These are phyloP conservation scores for Rhizomys pruinosus DNA, from an alignment of 2,113 vertebrate species.

Conservation along the genomic window DNA sequence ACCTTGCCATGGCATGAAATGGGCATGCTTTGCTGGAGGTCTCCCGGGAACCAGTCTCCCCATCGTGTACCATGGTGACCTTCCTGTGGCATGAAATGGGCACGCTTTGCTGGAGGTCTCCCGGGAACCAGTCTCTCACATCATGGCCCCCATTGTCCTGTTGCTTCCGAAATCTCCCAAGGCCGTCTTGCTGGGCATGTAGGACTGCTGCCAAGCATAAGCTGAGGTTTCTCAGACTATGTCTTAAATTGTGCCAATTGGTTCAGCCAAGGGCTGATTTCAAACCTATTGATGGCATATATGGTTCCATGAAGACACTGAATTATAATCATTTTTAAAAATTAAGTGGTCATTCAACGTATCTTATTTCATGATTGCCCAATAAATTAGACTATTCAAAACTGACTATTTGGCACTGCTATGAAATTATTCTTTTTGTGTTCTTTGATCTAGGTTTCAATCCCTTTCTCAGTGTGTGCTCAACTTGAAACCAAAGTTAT, in stretches of 20 bases:
- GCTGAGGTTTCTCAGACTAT: neutral
- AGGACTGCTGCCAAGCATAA: neutral
- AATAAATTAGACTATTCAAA: neutral
- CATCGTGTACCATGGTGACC: no score
- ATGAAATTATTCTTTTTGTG: neutral
- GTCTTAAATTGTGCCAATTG: neutral
- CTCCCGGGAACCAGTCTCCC: no score
- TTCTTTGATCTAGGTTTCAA: neutral
- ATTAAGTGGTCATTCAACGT: neutral
- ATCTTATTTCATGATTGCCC: conserved; percentile 22
- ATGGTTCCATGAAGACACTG: neutral
- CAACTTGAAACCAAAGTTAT: conserved; percentile 17
- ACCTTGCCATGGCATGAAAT: no score
- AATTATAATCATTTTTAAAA: neutral
- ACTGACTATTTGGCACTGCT: neutral
- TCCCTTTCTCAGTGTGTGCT: neutral
- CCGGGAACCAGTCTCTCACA: neutral
- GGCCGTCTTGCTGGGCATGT: neutral
- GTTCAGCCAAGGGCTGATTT: neutral
- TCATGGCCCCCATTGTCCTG: neutral
- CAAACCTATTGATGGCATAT: neutral
- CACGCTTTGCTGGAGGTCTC: no score
- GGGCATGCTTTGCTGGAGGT: no score
- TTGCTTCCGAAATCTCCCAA: neutral
- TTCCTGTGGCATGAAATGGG: no score